A percentile compares a stretch with the other conserved stretches of the same genome.
Conservation (phyloP, 2,888 invertebrate species). For the Catocala sponsa region DNA sequence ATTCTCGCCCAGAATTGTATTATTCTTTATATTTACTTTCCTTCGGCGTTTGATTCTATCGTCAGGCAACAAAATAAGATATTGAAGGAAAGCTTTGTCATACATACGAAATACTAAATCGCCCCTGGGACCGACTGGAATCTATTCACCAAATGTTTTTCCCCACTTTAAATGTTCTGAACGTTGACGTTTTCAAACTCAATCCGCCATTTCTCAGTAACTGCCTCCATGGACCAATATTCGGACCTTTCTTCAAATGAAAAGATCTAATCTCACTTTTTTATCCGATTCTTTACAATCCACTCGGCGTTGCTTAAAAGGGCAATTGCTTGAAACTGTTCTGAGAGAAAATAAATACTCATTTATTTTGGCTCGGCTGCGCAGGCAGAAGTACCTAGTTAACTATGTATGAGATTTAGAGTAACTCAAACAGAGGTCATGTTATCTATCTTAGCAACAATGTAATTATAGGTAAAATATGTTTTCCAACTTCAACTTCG, state of each 20-base stretch:
- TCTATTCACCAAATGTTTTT: conserved; percentile 61
- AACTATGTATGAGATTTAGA: conserved; percentile 35
- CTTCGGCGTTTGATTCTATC: conserved; percentile 13
- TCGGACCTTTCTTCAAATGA: conserved; percentile 76
- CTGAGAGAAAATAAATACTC: conserved; percentile 53
- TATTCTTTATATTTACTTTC: conserved; percentile 6
- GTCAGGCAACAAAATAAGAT: conserved; percentile 25
- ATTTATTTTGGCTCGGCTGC: conserved; percentile 36
- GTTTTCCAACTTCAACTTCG: too few relatives aligned
- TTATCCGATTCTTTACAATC: conserved; percentile 71
- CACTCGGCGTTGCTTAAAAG: conserved; percentile 63
- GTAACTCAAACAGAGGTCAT: conserved; percentile 9
- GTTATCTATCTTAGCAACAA: not conserved
- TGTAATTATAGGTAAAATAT: too few relatives aligned
- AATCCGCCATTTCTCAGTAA: conserved; percentile 64
- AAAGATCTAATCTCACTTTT: conserved; percentile 77
- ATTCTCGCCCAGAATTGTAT: not conserved
- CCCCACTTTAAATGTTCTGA: conserved; percentile 52
- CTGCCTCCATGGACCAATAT: conserved; percentile 70
- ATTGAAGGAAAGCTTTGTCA: conserved; percentile 24
- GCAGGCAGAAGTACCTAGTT: conserved; percentile 17
- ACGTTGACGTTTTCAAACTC: conserved; percentile 67
- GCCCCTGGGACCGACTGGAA: conserved; percentile 45
- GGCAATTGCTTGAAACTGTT: conserved; percentile 56
- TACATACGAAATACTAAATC: conserved; percentile 26